A percentile compares a stretch with the other conserved stretches of the same genome.
These are phyloP conservation scores for Noctua janthina DNA, from an alignment of 2,888 invertebrate species.

Conservation along the genomic window DNA sequence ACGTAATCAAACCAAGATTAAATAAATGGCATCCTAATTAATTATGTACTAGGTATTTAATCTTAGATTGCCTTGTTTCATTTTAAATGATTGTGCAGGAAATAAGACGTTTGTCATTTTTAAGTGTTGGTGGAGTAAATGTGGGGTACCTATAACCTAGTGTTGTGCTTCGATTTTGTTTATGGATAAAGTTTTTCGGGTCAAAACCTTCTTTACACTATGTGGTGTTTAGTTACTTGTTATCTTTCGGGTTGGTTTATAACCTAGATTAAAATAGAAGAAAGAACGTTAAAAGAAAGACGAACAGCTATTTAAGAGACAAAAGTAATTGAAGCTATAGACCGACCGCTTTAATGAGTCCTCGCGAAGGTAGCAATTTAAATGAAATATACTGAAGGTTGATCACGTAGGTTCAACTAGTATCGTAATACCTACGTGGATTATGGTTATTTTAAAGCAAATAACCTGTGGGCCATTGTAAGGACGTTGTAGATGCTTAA, in stretches of 20 bases:
- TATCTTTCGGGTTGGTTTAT: not conserved
- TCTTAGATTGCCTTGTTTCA: conserved; percentile 52
- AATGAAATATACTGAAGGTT: no score
- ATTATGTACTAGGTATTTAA: conserved; percentile 50
- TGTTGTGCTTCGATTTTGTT: not conserved
- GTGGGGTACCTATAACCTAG: not conserved
- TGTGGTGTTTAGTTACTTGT: not conserved
- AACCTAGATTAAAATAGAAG: not conserved
- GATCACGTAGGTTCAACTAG: no score
- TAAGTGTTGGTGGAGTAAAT: conserved; percentile 22
- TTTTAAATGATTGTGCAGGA: conserved; percentile 53
- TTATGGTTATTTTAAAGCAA: no score
- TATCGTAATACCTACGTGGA: no score
- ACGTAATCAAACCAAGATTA: conserved; percentile 60
- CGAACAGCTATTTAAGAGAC: not conserved
- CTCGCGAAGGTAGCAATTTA: no score
- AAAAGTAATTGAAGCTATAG: not conserved
- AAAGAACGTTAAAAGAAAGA: no score
- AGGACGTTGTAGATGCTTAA: no score
- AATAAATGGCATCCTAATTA: conserved; percentile 62
- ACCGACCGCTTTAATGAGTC: no score
- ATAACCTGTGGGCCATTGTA: no score
- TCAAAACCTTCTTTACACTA: not conserved
- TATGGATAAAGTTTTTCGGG: no score
- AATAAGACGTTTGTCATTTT: conserved; percentile 50